Base-by-base conservation (phyloP, 2,113 vertebrate genomes). In the Panthera uncia region DNA sequence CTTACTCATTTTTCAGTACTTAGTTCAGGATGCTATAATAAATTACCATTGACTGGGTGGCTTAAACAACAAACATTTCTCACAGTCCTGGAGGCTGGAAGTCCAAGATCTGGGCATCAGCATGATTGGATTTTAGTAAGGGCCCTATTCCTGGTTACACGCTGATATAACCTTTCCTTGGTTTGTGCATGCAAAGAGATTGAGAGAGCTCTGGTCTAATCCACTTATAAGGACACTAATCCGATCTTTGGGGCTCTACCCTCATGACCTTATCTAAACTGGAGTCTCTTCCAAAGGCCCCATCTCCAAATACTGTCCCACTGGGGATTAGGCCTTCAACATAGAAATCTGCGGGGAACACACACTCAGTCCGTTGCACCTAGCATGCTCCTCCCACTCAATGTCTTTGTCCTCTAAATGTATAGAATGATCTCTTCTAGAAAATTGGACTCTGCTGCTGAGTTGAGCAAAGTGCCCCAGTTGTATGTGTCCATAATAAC, bases 391-490 rank as follows among this genome's bases (percentile, higher is more conserved):
- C 52, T 82, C 48, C 31, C 25, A 27, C 48, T 94, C n/a, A 25
- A 38, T 65, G 1, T 55, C 61, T 86, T 80, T 57, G 45, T 86
- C 38, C 88, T 83, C 66, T 89, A 71, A 45, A 31, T 25, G 27
- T 69, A 69, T 89, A 83, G 63, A 83, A 38, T 21, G 9, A 41
- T 83, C 36, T 96, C 31, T 82, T 92, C 23, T 87, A 87, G 86
- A 78, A 97, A 76, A 80, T 57, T 91, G 68, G n/a, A 29, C 76
- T 87, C 68, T 33, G 23, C 73, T 90, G 38, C 63, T 91, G n/a
- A 85, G 2, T 38, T 66, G 52, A 74, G 38, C 41, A n/a, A 80
- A 71, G 41, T 88, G 21, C 2, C 31, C 61, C 45, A 9, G 45
- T 45, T 45, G 45, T 45, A 45, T 45, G 45, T 45, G 9, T 71